These are phyloP conservation scores for Sialis lutaria DNA, from an alignment of 2,888 invertebrate species.

Conservation along the genomic window DNA sequence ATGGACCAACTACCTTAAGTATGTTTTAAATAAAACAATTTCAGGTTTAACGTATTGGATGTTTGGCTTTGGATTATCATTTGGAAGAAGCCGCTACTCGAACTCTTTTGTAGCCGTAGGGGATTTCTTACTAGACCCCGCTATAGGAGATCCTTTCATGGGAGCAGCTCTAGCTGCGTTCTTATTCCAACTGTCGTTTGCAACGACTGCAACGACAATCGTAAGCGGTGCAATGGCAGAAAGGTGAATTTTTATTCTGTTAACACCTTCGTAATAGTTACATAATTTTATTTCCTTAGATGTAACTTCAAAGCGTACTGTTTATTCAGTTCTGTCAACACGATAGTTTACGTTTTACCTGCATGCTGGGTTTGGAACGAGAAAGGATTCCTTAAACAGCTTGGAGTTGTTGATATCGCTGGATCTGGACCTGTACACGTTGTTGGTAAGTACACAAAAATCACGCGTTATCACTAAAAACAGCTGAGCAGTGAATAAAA, in stretches of 20 bases:
- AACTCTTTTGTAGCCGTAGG: slow-evolving; percentile 75
- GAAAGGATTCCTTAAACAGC: slow-evolving; percentile 64
- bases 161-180: slow-evolving; percentile 78
- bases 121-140: slow-evolving; percentile 65
- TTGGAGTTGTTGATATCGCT: slow-evolving; percentile 85
- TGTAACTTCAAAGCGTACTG: slow-evolving; percentile 87
- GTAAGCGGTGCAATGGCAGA: slow-evolving; percentile 93
- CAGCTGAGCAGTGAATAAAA: too few relatives aligned
- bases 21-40: too few relatives aligned
- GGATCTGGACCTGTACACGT: slow-evolving; percentile 85
- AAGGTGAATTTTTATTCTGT: slow-evolving; percentile 32
- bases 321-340: slow-evolving; percentile 74
- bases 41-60: slow-evolving; percentile 80
- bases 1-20: too few relatives aligned
- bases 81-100: slow-evolving; percentile 52
- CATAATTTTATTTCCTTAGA: slow-evolving; percentile 26
- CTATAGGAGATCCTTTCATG: slow-evolving; percentile 55
- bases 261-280: neutral
- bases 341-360: slow-evolving; percentile 78
- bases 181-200: slow-evolving; percentile 78
- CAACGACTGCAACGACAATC: slow-evolving; percentile 80
- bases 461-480: too few relatives aligned
- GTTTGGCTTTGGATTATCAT: slow-evolving; percentile 84
- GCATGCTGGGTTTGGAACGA: slow-evolving; percentile 89
- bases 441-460: slow-evolving; percentile 51